Conservation (phyloP, 2,888 invertebrate species). For the Nemotelus pantherinus region DNA sequence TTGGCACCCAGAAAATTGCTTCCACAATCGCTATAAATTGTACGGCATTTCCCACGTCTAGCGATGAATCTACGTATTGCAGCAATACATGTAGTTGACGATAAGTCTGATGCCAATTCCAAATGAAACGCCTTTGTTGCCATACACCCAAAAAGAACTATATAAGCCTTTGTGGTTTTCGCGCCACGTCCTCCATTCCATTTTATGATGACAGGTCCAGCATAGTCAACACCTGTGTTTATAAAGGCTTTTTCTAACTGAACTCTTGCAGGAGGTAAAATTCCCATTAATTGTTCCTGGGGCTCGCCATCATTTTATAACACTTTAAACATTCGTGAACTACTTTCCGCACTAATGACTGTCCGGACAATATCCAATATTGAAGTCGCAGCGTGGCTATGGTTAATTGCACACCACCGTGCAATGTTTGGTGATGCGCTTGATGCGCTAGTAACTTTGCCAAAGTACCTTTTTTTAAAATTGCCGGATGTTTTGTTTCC, state of each 20-base stretch:
- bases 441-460: neutral
- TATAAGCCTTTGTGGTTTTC: slow-evolving; percentile 9
- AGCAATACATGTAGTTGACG: no score
- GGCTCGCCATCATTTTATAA: neutral
- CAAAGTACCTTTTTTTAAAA: neutral
- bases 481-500: neutral
- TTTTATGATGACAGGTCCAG: neutral
- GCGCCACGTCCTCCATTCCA: slow-evolving; percentile 37
- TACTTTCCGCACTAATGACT: neutral
- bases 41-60: neutral
- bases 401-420: neutral
- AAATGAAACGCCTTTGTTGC: no score
- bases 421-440: neutral
- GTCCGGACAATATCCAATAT: no score
- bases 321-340: neutral
- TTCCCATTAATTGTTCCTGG: neutral
- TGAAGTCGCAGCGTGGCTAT: no score
- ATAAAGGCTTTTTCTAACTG: neutral
- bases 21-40: neutral
- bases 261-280: neutral
- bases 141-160: slow-evolving; percentile 43
- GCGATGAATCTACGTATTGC: neutral
- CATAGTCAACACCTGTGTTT: slow-evolving; percentile 4
- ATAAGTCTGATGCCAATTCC: no score
- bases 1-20: neutral